Evolutionary conservation across 2,113 vertebrate species (phyloP), one percentile per base, ranked within the genome.

Genomic region (Pteruthius melanotis): DNA sequence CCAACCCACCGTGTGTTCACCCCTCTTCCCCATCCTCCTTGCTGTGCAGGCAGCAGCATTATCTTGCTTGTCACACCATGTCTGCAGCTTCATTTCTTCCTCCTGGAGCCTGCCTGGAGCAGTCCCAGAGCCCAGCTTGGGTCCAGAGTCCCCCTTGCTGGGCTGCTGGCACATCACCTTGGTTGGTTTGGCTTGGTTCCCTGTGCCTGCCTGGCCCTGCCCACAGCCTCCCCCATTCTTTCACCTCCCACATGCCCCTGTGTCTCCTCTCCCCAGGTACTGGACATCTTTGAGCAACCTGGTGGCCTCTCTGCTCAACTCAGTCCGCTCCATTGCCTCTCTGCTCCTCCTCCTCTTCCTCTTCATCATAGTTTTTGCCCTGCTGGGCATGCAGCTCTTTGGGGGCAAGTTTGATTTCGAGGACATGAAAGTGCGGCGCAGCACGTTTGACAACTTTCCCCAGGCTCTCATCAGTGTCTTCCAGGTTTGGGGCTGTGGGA

Each of bases 341-440:
- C 97, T 99, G 89, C 98, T 99, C 44, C 99, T 99, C 57, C 98
- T 99, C 31, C 99, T 99, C 95, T 99, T 99, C 97, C 99, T 99
- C 92, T 99, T 99, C 97, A 99, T 99, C 37, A 97, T 99, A 70
- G 99, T 99, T 98, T 99, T 99, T 61, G 98, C 99, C 19, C 98
- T 99, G 57, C 98, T 99, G 94, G 99, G 99, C 83, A 99, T 99
- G 99, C 99, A 99, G 97, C 99, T 99, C 91, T 99, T 99, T 53
- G 99, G 99, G 33, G 99, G 99, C 72, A 99, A 98, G 92, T 99
- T 98, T 59, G 99, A 99, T 97, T 99, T 99, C 0, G 97, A 98
- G 21, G 98, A 99, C 97, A 93, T 97, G 20, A 75, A 97, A 61
- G 95, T 98, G 53, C 97, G 98, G 15, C 99, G 99, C 84, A 99